Percentiles rank a stretch among this genome's conserved stretches.
phyloP scores from a whole-genome alignment of 2,113 vertebrate genomes.

The Sula dactylatra region DNA sequence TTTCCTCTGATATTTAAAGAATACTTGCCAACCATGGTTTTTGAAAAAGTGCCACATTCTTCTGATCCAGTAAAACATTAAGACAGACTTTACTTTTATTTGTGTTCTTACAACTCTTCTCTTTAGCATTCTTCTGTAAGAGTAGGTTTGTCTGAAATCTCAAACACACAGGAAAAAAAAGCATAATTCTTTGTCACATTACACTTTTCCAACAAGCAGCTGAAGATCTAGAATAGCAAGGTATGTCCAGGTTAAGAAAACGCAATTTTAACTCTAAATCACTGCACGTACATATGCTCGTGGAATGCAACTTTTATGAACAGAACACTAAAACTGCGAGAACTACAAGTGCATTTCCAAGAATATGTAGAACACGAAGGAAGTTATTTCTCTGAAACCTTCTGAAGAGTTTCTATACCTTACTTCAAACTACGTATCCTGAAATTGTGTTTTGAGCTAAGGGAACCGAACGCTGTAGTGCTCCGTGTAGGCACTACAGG shows the following conservation, averaged over 20 bases:
- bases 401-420: not conserved
- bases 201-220: not conserved
- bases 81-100: not conserved
- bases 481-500: too few species aligned
- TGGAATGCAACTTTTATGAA: not conserved
- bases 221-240: not conserved
- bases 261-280: not conserved
- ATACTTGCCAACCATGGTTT: not conserved
- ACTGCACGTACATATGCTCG: accelerated
- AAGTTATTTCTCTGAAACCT: not conserved
- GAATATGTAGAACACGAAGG: not conserved
- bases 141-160: not conserved
- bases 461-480: not conserved
- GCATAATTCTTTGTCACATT: not conserved
- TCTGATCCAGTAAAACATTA: not conserved
- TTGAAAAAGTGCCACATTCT: not conserved
- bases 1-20: not conserved
- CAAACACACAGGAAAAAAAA: not conserved
- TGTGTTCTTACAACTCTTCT: not conserved
- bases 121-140: not conserved
- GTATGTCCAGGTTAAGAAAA: not conserved
- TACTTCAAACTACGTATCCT: not conserved
- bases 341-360: not conserved
- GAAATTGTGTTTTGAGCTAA: not conserved
- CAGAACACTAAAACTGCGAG: not conserved